Percentiles rank a stretch among this genome's conserved stretches.
Evolutionary conservation across 2,113 vertebrate genomes (phyloP).

Genomic region (Saguinus midas): DNA sequence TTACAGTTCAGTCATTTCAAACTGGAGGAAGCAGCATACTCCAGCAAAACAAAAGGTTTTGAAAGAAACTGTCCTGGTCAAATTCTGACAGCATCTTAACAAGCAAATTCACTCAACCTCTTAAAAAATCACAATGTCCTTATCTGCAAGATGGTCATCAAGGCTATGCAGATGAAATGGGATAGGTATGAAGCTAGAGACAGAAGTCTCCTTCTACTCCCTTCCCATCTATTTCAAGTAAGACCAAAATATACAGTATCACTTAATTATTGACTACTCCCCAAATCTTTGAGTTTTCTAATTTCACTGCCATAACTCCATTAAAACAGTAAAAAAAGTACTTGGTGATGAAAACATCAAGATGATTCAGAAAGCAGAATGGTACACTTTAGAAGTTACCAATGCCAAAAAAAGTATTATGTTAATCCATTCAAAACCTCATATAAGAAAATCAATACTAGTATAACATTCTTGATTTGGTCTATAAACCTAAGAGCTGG

Average conservation of each 20-base stretch:
- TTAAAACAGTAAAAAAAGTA: background rate
- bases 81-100: background rate
- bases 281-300: background rate
- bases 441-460: background rate
- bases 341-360: background rate
- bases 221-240: background rate
- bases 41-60: background rate
- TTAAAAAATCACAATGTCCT: background rate
- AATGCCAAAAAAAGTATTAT: background rate
- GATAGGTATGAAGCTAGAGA: no score
- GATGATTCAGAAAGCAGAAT: conserved; percentile 3
- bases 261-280: background rate
- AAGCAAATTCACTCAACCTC: background rate
- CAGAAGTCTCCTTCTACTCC: background rate
- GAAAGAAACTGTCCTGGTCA: background rate
- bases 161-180: background rate
- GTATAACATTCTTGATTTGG: conserved; percentile 31
- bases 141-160: background rate
- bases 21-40: background rate
- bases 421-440: background rate
- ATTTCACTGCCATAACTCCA: background rate
- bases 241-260: background rate
- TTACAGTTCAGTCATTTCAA: background rate
- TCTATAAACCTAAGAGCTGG: background rate
- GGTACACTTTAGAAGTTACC: background rate